Percentiles rank a stretch among this genome's conserved stretches.
phyloP scores from a whole-genome alignment of 2,888 invertebrate genomes.

The Adelognathus sp. region DNA sequence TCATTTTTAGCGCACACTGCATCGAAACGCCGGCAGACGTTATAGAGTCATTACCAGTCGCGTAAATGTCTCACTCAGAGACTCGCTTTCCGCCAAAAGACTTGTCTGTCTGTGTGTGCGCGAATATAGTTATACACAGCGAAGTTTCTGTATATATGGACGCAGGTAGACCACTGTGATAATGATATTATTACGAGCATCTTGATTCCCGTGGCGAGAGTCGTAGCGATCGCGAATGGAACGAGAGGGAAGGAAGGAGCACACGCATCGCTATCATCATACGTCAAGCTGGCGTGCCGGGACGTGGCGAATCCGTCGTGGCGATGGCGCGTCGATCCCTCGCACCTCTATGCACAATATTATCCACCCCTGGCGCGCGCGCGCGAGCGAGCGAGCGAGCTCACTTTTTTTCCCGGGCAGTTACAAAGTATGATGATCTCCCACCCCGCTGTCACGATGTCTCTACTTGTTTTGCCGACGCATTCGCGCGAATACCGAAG shows the following conservation, averaged over 20 bases:
- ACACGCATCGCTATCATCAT: constrained; percentile 76
- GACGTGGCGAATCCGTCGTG: constrained; percentile 70
- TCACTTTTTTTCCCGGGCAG: constrained; percentile 72
- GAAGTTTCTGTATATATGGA: constrained; percentile 8
- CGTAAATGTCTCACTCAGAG: constrained; percentile 78
- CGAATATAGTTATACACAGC: not conserved
- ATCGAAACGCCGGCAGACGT: not conserved
- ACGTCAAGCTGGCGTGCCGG: constrained; percentile 76
- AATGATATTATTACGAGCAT: constrained; percentile 80
- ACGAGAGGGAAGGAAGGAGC: constrained; percentile 50
- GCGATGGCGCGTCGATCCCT: constrained; percentile 57
- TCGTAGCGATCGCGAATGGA: constrained; percentile 40
- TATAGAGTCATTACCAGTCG: constrained; percentile 43
- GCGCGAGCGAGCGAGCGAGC: constrained; percentile 39
- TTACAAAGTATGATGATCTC: constrained; percentile 79
- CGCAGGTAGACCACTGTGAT: constrained; percentile 76
- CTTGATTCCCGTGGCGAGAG: constrained; percentile 75
- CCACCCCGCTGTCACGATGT: constrained; percentile 12
- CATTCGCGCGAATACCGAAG: constrained; percentile 54
- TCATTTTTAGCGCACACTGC: not conserved
- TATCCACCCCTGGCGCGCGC: constrained; percentile 56
- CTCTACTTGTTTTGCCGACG: constrained; percentile 48
- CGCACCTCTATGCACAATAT: constrained; percentile 39
- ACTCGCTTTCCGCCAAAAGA: constrained; percentile 34
- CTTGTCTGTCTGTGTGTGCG: constrained; percentile 15